Evolutionary conservation across 1,140 invertebrate species (phyloP).

Genomic region (Agrilus planipennis): DNA sequence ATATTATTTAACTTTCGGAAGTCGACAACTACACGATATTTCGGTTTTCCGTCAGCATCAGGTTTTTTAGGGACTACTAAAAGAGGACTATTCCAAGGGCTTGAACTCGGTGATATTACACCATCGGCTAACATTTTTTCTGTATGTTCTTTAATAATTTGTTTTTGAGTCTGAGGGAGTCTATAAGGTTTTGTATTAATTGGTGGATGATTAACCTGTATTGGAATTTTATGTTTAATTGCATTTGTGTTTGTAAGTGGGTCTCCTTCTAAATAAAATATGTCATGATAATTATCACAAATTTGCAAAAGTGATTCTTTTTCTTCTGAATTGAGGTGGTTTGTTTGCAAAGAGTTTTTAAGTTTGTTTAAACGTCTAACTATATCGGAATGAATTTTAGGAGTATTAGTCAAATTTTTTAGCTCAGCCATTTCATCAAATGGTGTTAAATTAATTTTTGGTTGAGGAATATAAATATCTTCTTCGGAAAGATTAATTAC

Average conservation of each 20-base stretch:
- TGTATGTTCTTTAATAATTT: slow-evolving; percentile 32
- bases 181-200: slow-evolving; percentile 26
- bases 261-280: slow-evolving; percentile 19
- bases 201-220: slow-evolving; percentile 13
- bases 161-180: slow-evolving; percentile 28
- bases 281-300: slow-evolving; percentile 17
- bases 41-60: slow-evolving; percentile 19
- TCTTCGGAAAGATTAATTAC: too few relatives aligned
- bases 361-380: too few relatives aligned
- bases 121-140: slow-evolving; percentile 28
- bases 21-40: too few relatives aligned
- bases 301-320: slow-evolving; percentile 8
- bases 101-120: not conserved
- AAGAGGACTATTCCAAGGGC: slow-evolving; percentile 2
- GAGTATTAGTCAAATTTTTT: too few relatives aligned
- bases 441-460: too few relatives aligned
- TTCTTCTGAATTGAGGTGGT: slow-evolving; percentile 16
- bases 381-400: too few relatives aligned
- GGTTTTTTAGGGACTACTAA: slow-evolving; percentile 20
- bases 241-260: slow-evolving; percentile 12
- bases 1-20: slow-evolving; percentile 28
- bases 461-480: too few relatives aligned
- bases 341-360: too few relatives aligned
- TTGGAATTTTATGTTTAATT: slow-evolving; percentile 21
- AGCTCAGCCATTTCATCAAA: too few relatives aligned